phyloP scores from a whole-genome alignment of 2,113 vertebrate species.

The Ictidomys tridecemlineatus region DNA sequence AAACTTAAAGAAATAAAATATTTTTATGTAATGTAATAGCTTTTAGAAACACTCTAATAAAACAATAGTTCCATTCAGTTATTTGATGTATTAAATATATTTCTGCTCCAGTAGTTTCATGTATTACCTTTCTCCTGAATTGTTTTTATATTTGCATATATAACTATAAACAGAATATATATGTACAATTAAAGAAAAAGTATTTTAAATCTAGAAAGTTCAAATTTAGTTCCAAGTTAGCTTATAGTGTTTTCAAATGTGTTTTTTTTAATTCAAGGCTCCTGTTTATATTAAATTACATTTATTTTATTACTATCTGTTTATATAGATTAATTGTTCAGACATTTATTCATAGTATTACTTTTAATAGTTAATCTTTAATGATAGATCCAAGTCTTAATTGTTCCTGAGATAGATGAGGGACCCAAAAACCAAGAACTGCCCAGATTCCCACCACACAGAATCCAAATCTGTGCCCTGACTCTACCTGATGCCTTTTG shows the following conservation, averaged over 20 bases:
- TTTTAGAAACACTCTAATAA: constrained; percentile 69
- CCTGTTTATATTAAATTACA: neutral
- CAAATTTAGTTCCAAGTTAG: neutral
- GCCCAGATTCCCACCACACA: rapidly evolving
- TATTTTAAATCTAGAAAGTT: constrained; percentile 41
- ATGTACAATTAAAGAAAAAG: constrained; percentile 40
- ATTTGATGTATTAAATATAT: constrained; percentile 77
- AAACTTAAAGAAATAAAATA: constrained; percentile 69
- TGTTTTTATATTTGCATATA: constrained; percentile 71
- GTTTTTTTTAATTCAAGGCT: neutral
- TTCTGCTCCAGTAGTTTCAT: constrained; percentile 75
- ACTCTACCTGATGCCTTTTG: neutral
- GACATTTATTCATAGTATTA: neutral
- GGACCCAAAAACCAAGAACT: neutral
- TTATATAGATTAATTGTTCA: neutral
- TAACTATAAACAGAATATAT: neutral
- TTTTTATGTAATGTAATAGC: constrained; percentile 74
- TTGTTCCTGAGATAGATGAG: neutral
- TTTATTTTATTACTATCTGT: constrained; percentile 8
- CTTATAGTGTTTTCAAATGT: neutral
- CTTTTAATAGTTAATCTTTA: neutral
- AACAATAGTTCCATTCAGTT: constrained; percentile 60
- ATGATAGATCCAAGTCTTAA: neutral
- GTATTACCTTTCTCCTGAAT: constrained; percentile 72
- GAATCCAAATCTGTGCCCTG: rapidly evolving